A percentile compares a stretch with the other conserved stretches of the same genome.
Conservation (phyloP, 2,888 invertebrate genomes). For the Hyalella azteca region DNA sequence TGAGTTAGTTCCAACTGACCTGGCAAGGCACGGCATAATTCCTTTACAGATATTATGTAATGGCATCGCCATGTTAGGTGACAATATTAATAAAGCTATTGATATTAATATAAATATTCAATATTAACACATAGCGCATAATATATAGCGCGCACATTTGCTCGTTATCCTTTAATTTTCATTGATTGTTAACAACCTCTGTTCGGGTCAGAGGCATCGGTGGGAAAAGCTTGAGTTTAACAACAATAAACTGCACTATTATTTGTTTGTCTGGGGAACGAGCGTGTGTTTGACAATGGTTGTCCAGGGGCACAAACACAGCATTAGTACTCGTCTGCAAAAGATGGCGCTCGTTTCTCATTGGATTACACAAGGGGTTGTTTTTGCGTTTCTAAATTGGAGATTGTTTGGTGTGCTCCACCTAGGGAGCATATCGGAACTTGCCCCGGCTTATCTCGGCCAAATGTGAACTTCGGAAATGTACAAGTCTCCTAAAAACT, state of each 20-base stretch:
- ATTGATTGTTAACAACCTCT: too few species aligned
- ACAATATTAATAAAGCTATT: too few species aligned
- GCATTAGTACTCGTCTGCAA: constrained; percentile 13
- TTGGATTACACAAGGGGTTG: constrained; percentile 7
- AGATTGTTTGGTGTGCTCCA: constrained; percentile 9
- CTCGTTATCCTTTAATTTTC: too few species aligned
- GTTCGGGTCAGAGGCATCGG: too few species aligned
- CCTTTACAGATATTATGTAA: too few species aligned
- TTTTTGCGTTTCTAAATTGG: constrained; percentile 22
- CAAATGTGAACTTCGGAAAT: background rate
- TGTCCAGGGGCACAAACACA: constrained; percentile 8
- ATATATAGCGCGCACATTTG: too few species aligned
- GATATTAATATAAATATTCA: too few species aligned
- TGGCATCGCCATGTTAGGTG: too few species aligned
- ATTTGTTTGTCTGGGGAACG: background rate
- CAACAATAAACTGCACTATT: background rate
- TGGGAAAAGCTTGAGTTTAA: background rate
- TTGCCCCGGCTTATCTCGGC: background rate
- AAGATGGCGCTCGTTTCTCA: constrained; percentile 24
- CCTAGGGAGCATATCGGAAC: background rate
- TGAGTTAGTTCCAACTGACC: too few species aligned
- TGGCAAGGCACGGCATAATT: too few species aligned
- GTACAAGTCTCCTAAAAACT: background rate
- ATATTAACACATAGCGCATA: too few species aligned
- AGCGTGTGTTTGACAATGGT: constrained; percentile 7